These are phyloP conservation scores for Luperina testacea DNA, from an alignment of 2,888 invertebrate genomes.

Conservation along the genomic window DNA sequence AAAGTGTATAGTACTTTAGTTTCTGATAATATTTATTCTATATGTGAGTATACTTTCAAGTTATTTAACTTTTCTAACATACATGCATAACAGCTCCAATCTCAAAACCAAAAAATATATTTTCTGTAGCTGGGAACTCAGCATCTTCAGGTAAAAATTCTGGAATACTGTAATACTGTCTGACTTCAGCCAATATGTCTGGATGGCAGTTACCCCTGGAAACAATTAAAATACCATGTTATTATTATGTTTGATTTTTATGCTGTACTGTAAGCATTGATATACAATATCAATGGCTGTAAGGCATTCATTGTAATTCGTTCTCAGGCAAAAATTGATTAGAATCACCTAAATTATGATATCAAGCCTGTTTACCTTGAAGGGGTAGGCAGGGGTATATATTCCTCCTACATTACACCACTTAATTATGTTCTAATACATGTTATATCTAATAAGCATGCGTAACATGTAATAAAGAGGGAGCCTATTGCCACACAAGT, in stretches of 20 bases:
- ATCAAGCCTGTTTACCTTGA: background rate
- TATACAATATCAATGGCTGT: too few species aligned
- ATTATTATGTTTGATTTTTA: background rate
- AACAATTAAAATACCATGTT: constrained; percentile 42
- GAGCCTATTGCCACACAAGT: background rate
- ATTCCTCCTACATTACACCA: background rate
- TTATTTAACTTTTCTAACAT: constrained; percentile 71
- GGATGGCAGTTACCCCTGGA: constrained; percentile 96
- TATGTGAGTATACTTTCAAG: background rate
- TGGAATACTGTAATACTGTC: constrained; percentile 94
- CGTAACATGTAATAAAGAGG: background rate
- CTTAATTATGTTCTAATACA: background rate
- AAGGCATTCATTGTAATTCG: background rate
- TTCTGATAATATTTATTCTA: background rate
- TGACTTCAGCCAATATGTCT: constrained; percentile 93
- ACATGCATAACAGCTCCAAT: constrained; percentile 97
- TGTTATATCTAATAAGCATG: background rate
- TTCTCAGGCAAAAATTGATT: background rate
- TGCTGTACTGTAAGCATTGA: too few species aligned
- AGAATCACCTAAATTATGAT: background rate
- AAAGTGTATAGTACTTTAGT: background rate
- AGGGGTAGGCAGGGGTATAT: background rate
- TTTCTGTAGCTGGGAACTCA: constrained; percentile 96
- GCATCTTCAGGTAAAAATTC: constrained; percentile 96
- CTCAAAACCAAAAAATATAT: constrained; percentile 97